These are phyloP conservation scores for Troides helena DNA, from an alignment of 2,888 invertebrate genomes.

Conservation along the genomic window DNA sequence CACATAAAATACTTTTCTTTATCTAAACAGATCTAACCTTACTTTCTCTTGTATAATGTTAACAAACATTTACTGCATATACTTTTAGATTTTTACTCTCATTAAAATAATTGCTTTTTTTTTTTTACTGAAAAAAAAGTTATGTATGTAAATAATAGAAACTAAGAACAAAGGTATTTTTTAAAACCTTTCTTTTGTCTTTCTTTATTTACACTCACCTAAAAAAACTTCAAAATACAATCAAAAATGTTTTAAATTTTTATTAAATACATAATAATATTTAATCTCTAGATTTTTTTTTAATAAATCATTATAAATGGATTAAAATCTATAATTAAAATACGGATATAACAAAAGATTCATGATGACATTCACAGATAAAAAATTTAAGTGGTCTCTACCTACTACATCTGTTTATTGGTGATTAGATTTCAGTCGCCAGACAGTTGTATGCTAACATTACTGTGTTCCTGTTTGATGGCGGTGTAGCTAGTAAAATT, in stretches of 20 bases:
- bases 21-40: constrained; percentile 11
- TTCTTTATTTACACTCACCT: not conserved
- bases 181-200: not conserved
- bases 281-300: too few species aligned
- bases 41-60: not conserved
- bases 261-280: too few species aligned
- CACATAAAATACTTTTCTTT: constrained; percentile 1
- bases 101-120: not conserved
- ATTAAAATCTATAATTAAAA: not conserved
- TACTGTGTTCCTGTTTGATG: too few species aligned
- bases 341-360: not conserved
- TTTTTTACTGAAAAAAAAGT: too few species aligned
- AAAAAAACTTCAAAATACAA: not conserved
- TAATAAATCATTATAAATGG: not conserved
- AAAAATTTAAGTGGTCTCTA: not conserved
- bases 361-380: constrained; percentile 3
- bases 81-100: not conserved
- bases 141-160: not conserved
- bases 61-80: not conserved
- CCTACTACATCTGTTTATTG: too few species aligned
- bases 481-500: too few species aligned
- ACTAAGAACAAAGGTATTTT: not conserved
- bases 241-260: too few species aligned
- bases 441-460: too few species aligned
- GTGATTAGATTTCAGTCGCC: too few species aligned